These are phyloP conservation scores for Cryptocheilus praepositus DNA, from an alignment of 2,888 invertebrate genomes.

Conservation along the genomic window DNA sequence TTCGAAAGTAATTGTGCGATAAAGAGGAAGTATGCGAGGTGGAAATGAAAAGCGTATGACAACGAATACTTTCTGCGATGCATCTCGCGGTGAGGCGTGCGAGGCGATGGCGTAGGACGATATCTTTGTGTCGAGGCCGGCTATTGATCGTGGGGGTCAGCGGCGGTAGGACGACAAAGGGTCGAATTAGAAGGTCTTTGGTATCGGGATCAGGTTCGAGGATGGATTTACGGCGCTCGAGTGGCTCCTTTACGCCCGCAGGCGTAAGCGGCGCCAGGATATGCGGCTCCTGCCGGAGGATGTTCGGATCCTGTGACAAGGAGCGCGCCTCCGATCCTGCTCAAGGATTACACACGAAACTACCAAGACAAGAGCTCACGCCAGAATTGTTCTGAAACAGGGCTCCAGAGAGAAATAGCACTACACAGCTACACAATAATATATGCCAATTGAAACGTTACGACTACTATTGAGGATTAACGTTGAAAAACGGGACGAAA, in stretches of 20 bases:
- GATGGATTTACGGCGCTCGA: constrained; percentile 53
- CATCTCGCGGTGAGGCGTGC: background rate
- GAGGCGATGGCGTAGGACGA: background rate
- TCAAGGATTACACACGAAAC: constrained; percentile 33
- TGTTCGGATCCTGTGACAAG: constrained; percentile 25
- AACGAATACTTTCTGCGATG: too few relatives aligned
- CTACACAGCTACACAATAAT: too few relatives aligned
- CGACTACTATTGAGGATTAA: too few relatives aligned
- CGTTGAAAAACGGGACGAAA: too few relatives aligned
- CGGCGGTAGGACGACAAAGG: background rate
- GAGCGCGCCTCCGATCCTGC: constrained; percentile 36
- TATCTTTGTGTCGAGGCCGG: too few relatives aligned
- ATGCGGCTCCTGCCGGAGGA: constrained; percentile 27
- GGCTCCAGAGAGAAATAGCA: too few relatives aligned
- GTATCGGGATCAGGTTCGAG: constrained; percentile 50
- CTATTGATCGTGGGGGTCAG: background rate
- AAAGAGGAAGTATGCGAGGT: too few relatives aligned
- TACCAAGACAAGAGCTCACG: constrained; percentile 10
- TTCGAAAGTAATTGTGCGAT: too few relatives aligned
- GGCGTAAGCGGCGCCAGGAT: constrained; percentile 20
- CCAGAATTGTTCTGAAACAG: too few relatives aligned
- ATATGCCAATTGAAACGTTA: too few relatives aligned
- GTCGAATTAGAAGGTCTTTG: constrained; percentile 22
- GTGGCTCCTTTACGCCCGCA: constrained; percentile 38
- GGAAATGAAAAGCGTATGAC: too few relatives aligned